Evolutionary conservation across 2,888 invertebrate species (phyloP), one percentile per base, ranked within the genome.

Genomic region (Drosophila birchii): DNA sequence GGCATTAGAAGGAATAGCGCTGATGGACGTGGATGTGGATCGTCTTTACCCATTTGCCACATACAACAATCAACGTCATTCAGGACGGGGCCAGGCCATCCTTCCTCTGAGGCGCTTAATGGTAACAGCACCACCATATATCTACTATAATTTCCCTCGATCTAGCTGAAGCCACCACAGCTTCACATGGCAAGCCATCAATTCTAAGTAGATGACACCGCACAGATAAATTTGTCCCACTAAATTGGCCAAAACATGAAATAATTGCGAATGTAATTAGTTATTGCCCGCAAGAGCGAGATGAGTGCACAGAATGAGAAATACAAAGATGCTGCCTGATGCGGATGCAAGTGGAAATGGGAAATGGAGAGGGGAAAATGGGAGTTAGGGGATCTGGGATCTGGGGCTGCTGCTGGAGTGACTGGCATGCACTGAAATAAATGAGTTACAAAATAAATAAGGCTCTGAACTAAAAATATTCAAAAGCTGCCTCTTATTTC

Each of bases 231-330:
- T 92, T 92, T 92, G 92, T 91, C 90, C 91, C 86, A 91, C 90
- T 92, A 92, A 92, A 92, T 92, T 92, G 92, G 90, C 92, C 92
- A 91, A 92, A 92, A 92, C 92, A 92, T 92, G 92, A 92, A 92
- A 92, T 92, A 92, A 92, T 92, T 92, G 92, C 92, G 91, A 92
- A 92, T 92, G 92, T 92, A 92, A 92, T 92, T 92, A 92, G 92
- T 92, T 92, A 91, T 92, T 91, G 92, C 91, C 91, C 89, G 84
- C 86, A 83, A 85, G 78, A 88, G 81, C 84, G 82, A 81, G 80
- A 71, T 73, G 67, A 75, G 36, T 23, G 41, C 62, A 67, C 63
- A 56, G 39, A 69, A 49, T 57, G 58, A 56, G 55, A 55, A 53
- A 57, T 38, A 68, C 61, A 59, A 71, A 71, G 56, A 71, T 64